Evolutionary conservation across 1,140 invertebrate genomes (phyloP).

Genomic region (Bemisia tabaci): DNA sequence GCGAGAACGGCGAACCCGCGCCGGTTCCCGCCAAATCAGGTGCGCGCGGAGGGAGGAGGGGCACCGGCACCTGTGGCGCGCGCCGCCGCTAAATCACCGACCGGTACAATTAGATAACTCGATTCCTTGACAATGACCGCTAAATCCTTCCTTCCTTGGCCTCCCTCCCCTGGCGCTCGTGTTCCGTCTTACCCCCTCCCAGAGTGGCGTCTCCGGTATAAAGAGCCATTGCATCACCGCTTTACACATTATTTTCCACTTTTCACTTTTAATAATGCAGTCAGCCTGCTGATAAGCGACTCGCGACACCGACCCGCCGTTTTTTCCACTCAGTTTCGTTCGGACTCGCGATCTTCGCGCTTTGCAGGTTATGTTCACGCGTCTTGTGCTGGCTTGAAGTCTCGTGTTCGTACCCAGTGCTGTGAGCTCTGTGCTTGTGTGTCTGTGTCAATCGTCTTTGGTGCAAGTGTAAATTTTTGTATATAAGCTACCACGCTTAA

Average conservation of each 20-base stretch:
- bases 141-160: background rate
- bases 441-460: background rate
- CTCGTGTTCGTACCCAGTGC: too few species aligned
- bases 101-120: too few species aligned
- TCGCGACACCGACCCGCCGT: background rate
- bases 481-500: background rate
- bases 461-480: background rate
- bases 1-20: too few species aligned
- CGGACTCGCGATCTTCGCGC: background rate
- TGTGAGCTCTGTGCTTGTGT: too few species aligned
- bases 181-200: background rate
- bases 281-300: background rate
- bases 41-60: too few species aligned
- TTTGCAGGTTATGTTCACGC: background rate
- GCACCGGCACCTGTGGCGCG: too few species aligned
- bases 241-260: background rate
- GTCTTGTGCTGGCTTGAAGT: too few species aligned
- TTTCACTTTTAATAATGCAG: background rate
- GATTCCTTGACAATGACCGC: background rate
- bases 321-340: too few species aligned
- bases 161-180: background rate
- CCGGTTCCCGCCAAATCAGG: too few species aligned
- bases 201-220: background rate
- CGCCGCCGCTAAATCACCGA: too few species aligned
- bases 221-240: background rate